Evolutionary conservation across 2,888 invertebrate species (phyloP).

Genomic region (Drosophila parthenogenetica): DNA sequence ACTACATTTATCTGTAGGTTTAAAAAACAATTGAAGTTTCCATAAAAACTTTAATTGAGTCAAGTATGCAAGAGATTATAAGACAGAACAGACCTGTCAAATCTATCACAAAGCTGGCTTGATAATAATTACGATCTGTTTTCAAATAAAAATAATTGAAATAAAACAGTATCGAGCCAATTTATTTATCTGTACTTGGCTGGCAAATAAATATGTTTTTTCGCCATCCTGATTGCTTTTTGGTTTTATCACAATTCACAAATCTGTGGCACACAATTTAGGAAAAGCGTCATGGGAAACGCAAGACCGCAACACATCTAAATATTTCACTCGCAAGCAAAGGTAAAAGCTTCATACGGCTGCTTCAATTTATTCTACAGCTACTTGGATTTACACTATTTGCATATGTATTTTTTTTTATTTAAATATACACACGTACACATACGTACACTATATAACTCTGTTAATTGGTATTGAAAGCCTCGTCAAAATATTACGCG

Average conservation of each 20-base stretch:
- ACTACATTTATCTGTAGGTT: no score
- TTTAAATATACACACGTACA: slow-evolving; percentile 7
- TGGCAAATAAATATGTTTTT: slow-evolving; percentile 12
- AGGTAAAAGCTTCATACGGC: slow-evolving; percentile 9
- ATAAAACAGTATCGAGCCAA: not conserved
- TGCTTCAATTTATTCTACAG: slow-evolving; percentile 42
- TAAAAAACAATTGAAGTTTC: no score
- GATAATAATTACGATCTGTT: not conserved
- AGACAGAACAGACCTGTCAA: not conserved
- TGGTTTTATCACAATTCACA: slow-evolving; percentile 41
- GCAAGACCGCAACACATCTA: slow-evolving; percentile 17
- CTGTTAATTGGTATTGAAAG: slow-evolving; percentile 55
- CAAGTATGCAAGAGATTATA: no score
- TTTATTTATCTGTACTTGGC: slow-evolving; percentile 26
- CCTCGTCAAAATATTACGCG: slow-evolving; percentile 43
- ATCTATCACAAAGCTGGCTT: not conserved
- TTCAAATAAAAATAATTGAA: not conserved
- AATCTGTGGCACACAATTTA: slow-evolving; percentile 44
- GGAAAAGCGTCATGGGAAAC: slow-evolving; percentile 26
- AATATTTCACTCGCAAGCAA: slow-evolving; percentile 28
- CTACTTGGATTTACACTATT: slow-evolving; percentile 31
- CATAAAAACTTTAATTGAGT: no score
- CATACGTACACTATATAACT: slow-evolving; percentile 21
- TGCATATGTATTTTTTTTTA: slow-evolving; percentile 61
- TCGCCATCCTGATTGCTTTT: slow-evolving; percentile 31